Percentiles rank a stretch among this genome's conserved stretches.
phyloP scores from a whole-genome alignment of 2,888 invertebrate species.

The Eustalomyia histrio region DNA sequence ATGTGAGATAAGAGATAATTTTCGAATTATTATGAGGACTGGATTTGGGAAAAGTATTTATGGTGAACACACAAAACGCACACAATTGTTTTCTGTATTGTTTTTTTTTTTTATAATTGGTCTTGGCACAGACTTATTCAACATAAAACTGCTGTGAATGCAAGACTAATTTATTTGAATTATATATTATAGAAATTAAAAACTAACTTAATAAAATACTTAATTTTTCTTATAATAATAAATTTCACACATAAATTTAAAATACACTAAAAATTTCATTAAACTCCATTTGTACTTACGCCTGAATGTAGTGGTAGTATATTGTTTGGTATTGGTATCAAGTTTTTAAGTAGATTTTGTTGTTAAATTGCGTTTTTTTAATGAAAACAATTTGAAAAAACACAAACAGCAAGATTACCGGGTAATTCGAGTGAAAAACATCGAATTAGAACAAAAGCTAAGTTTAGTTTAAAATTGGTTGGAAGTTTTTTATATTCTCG shows the following conservation, averaged over 20 bases:
- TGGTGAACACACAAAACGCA: constrained; percentile 28
- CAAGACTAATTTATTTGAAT: constrained; percentile 39
- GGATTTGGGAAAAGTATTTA: not conserved
- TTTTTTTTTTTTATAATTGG: not conserved
- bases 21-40: not conserved
- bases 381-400: constrained; percentile 18
- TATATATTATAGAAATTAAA: constrained; percentile 36
- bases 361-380: constrained; percentile 17
- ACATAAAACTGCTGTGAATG: constrained; percentile 51
- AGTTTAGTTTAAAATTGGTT: not conserved
- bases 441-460: not conserved
- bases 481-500: not conserved
- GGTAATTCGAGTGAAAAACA: not conserved
- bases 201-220: constrained; percentile 49
- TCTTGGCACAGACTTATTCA: constrained; percentile 1
- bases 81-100: not conserved
- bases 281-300: constrained; percentile 80
- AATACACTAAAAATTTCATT: constrained; percentile 66
- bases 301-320: constrained; percentile 67
- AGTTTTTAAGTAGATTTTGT: not conserved
- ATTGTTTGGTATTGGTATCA: constrained; percentile 28
- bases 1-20: too few species aligned
- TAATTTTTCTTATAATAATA: constrained; percentile 40
- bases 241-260: constrained; percentile 55
- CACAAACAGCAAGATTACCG: constrained; percentile 5